phyloP scores from a whole-genome alignment of 1,140 invertebrate species.

The Camponotus pennsylvanicus region DNA sequence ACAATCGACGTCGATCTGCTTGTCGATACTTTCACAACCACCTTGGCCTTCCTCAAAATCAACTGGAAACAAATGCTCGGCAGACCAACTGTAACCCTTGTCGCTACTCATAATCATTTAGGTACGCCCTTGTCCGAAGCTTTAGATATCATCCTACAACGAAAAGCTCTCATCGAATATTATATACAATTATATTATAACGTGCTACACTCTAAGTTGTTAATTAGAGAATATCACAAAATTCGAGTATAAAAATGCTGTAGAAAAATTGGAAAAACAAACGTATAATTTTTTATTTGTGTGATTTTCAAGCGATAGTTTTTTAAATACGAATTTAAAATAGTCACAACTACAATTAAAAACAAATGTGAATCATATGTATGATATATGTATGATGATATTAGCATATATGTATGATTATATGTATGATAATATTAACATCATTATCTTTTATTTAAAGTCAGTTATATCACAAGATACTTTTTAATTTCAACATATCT shows the following conservation, averaged over 20 bases:
- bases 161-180: slow-evolving; percentile 36
- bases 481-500: slow-evolving; percentile 4
- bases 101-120: slow-evolving; percentile 92
- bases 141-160: slow-evolving; percentile 64
- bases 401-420: neutral
- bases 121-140: slow-evolving; percentile 87
- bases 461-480: neutral
- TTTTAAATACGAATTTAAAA: slow-evolving; percentile 6
- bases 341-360: neutral
- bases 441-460: neutral
- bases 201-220: neutral
- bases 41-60: slow-evolving; percentile 96
- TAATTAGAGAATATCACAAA: slow-evolving; percentile 25
- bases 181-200: slow-evolving; percentile 20
- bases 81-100: slow-evolving; percentile 94
- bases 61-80: slow-evolving; percentile 97
- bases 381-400: neutral
- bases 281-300: slow-evolving; percentile 1
- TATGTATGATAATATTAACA: neutral
- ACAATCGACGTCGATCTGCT: slow-evolving; percentile 95
- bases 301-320: neutral
- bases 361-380: neutral
- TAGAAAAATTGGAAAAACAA: neutral
- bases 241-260: neutral
- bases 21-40: slow-evolving; percentile 94